Evolutionary conservation across 2,797 vertebrate species (phyloP), one percentile per base, ranked within the genome.

Genomic region (Parotocinclus haroldoi): DNA sequence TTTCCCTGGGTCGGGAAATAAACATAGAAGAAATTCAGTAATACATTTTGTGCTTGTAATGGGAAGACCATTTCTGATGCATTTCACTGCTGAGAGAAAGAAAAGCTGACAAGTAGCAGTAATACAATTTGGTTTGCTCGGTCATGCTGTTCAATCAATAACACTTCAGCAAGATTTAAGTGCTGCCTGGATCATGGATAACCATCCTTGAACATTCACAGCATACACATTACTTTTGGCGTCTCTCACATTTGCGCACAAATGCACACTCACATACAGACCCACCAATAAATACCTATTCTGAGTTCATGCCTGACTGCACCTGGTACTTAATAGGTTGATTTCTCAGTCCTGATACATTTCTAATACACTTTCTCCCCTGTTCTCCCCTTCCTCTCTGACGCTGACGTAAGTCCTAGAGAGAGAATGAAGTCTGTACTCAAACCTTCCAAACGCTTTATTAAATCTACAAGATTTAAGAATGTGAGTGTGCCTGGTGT

Each of bases 391-490:
- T 63, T 16, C 53, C 27, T 55, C 42, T 49, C 42, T 53, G 36
- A 62, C 36, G 19, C 44, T 54, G 58, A 58, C n/a, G 17, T 38
- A 49, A 1, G 9, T 48, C 50, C 44, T 10, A 1, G 44, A 14
- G 42, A 55, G 18, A 10, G 45, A 55, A 27, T 6, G 54, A 70
- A 72, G 72, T 78, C 59, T 68, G 73, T 63, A 72, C 75, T 70
- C 59, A 61, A 63, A 66, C 50, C 11, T 38, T 49, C 69, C 57
- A 18, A 36, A 59, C 70, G 63, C 56, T 72, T 37, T 51, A 69
- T 52, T 70, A 63, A 55, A 60, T 69, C 51, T 64, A 48, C 42
- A 70, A 66, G 57, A 74, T 77, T 62, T 77, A 58, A 66, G 74
- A 42, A 50, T 69, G 70, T 50, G 59, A 19, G 36, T 69, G 68